A percentile compares a stretch with the other conserved stretches of the same genome.
phyloP scores from a whole-genome alignment of 2,888 invertebrate genomes.

The Anthophora plumipes region DNA sequence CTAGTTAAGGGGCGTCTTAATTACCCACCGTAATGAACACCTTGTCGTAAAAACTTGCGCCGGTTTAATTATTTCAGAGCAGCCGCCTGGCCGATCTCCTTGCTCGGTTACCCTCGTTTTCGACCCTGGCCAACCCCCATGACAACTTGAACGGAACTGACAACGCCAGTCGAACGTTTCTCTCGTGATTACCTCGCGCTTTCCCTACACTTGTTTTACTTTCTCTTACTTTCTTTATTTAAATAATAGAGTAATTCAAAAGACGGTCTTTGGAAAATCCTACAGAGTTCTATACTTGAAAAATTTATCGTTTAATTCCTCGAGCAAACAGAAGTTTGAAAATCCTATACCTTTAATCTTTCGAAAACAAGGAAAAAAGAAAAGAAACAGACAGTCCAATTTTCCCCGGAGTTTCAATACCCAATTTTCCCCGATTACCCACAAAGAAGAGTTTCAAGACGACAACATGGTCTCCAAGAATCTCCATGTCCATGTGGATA shows the following conservation, averaged over 20 bases:
- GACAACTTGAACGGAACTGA: slow-evolving; percentile 57
- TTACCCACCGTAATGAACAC: slow-evolving; percentile 85
- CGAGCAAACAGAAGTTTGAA: too few relatives aligned
- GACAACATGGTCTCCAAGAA: not conserved
- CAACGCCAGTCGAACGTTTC: slow-evolving; percentile 51
- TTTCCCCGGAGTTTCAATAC: too few relatives aligned
- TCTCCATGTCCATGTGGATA: not conserved
- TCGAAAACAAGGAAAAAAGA: too few relatives aligned
- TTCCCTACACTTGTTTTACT: not conserved
- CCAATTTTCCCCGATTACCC: too few relatives aligned
- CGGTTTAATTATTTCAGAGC: slow-evolving; percentile 83
- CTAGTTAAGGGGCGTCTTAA: slow-evolving; percentile 85
- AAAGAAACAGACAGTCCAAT: too few relatives aligned
- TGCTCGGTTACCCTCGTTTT: slow-evolving; percentile 67
- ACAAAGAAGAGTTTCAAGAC: too few relatives aligned
- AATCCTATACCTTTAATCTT: too few relatives aligned
- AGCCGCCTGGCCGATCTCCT: slow-evolving; percentile 64
- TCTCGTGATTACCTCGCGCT: slow-evolving; percentile 24
- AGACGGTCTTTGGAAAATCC: too few relatives aligned
- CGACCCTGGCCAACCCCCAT: slow-evolving; percentile 43
- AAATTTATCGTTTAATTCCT: too few relatives aligned
- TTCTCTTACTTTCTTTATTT: too few relatives aligned
- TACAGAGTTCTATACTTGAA: too few relatives aligned
- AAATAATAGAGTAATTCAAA: too few relatives aligned
- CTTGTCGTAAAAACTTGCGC: slow-evolving; percentile 85